Conservation (phyloP, 2,113 vertebrate species). For the Panthera leo region DNA sequence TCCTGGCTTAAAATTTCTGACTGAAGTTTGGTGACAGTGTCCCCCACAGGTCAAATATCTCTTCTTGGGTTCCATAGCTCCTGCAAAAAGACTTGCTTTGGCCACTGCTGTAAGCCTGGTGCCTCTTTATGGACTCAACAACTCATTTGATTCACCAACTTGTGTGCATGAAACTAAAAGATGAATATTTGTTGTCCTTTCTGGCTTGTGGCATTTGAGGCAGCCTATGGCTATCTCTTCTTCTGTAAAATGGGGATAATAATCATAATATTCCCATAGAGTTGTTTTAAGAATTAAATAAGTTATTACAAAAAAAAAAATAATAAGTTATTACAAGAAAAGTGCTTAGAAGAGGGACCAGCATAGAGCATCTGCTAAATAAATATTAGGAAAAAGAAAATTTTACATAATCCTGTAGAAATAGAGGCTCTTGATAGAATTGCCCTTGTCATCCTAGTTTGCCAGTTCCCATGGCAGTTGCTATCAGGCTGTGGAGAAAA, state of each 20-base stretch:
- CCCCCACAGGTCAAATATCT: not conserved
- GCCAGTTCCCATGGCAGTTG: not conserved
- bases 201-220: conserved; percentile 22
- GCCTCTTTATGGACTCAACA: conserved; percentile 38
- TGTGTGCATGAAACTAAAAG: conserved; percentile 3
- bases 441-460: not conserved
- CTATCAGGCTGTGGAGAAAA: conserved; percentile 39
- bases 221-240: not conserved
- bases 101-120: not conserved
- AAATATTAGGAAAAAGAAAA: conserved; percentile 9
- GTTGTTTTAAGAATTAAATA: conserved; percentile 4
- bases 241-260: not conserved
- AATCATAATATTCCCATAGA: not conserved
- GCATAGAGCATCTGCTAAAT: not conserved
- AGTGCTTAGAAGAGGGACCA: not conserved
- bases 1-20: not conserved
- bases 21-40: not conserved
- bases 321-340: conserved; percentile 1
- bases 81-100: conserved; percentile 14
- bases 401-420: not conserved
- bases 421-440: not conserved
- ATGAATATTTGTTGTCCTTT: conserved; percentile 25
- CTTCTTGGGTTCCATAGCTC: not conserved
- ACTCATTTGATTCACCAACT: not conserved
- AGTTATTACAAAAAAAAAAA: not conserved